Conservation (phyloP, 2,888 invertebrate species). For the Drosophila rellima region DNA sequence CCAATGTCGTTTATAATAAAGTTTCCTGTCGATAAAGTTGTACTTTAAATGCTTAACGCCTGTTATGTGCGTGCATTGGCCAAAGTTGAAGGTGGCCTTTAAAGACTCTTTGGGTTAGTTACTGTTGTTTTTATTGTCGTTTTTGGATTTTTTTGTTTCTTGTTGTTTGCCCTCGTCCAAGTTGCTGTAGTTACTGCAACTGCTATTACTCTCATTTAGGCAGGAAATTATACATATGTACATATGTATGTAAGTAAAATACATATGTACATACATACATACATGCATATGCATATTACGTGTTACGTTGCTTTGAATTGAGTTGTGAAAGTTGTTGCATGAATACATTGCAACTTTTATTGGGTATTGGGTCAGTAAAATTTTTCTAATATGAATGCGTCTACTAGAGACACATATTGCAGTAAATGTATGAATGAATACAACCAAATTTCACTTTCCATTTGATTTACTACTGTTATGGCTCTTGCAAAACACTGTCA, state of each 20-base stretch:
- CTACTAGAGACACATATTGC: not conserved
- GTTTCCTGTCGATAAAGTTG: slow-evolving; percentile 78
- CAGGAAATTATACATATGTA: slow-evolving; percentile 35
- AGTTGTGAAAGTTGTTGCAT: slow-evolving; percentile 17
- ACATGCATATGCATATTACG: slow-evolving; percentile 7
- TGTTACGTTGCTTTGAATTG: slow-evolving; percentile 47
- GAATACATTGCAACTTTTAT: slow-evolving; percentile 3
- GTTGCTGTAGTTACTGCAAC: slow-evolving; percentile 20
- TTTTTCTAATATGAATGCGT: not conserved
- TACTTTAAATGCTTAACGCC: slow-evolving; percentile 59
- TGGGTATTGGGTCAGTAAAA: not conserved
- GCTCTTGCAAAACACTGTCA: no score
- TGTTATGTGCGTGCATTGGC: slow-evolving; percentile 28
- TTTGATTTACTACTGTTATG: no score
- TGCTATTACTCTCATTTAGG: slow-evolving; percentile 28
- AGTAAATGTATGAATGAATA: not conserved
- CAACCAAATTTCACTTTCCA: no score
- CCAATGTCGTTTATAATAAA: slow-evolving; percentile 80
- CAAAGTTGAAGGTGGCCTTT: slow-evolving; percentile 64
- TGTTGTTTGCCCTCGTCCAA: slow-evolving; percentile 38
- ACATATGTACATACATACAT: no score
- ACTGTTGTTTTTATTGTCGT: slow-evolving; percentile 29
- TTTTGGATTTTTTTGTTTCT: slow-evolving; percentile 13
- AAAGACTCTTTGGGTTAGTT: slow-evolving; percentile 51
- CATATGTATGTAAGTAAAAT: no score